These are phyloP conservation scores for Cirrhinus molitorella DNA, from an alignment of 2,797 vertebrate species.

Conservation along the genomic window DNA sequence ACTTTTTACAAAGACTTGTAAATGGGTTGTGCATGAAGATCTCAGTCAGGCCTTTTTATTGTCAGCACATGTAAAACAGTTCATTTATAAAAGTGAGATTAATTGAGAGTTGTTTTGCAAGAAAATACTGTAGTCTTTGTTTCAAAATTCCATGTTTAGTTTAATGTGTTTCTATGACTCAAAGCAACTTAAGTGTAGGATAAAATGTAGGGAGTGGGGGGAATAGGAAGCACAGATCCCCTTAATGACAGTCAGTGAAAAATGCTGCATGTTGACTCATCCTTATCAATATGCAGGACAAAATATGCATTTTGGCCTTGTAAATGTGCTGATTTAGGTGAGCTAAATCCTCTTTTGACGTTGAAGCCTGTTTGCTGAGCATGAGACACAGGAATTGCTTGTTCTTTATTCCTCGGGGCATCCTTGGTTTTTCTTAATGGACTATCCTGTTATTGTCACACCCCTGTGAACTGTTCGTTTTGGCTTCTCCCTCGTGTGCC, in stretches of 20 bases:
- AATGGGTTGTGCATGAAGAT: slow-evolving; percentile 10
- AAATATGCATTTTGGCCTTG: slow-evolving; percentile 48
- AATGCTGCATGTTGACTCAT: slow-evolving; percentile 59
- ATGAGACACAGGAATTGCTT: slow-evolving; percentile 17
- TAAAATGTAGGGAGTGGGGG: neutral
- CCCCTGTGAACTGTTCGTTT: no score
- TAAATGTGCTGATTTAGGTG: slow-evolving; percentile 59
- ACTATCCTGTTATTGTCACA: neutral
- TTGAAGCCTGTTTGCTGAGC: slow-evolving; percentile 52
- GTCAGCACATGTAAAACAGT: neutral
- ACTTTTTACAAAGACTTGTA: slow-evolving; percentile 3
- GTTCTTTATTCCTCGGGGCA: neutral
- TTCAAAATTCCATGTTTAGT: no score
- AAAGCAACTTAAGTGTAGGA: neutral
- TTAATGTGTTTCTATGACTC: neutral
- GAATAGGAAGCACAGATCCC: neutral
- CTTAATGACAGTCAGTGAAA: slow-evolving; percentile 13
- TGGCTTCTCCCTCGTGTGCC: no score
- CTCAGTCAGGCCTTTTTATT: neutral
- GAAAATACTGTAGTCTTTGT: no score
- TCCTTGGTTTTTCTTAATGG: neutral
- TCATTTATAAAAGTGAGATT: neutral
- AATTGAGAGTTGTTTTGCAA: no score
- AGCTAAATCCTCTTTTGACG: slow-evolving; percentile 41
- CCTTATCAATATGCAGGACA: slow-evolving; percentile 61